Conservation (phyloP, 2,888 invertebrate species). For the Meteorus cinctellus region DNA sequence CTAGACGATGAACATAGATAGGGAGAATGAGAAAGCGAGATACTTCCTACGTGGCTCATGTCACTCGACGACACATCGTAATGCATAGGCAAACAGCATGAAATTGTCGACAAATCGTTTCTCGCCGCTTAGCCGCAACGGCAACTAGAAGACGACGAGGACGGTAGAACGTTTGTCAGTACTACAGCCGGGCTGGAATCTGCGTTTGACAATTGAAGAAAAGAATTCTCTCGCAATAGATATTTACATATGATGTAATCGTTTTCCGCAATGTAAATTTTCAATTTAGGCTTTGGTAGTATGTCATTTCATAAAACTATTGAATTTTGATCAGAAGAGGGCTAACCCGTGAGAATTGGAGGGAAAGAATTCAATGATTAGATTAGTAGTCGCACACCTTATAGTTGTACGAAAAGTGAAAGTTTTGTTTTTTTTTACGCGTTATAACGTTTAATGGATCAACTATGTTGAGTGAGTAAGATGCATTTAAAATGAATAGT, state of each 20-base stretch:
- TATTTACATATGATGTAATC: background rate
- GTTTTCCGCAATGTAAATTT: too few relatives aligned
- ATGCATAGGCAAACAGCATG: conserved; percentile 51
- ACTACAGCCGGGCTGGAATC: background rate
- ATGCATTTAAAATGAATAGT: background rate
- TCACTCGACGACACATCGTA: conserved; percentile 34
- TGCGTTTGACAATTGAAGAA: conserved; percentile 13
- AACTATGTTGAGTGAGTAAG: background rate
- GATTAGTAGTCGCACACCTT: too few relatives aligned
- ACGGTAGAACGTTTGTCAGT: background rate
- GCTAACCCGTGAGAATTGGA: too few relatives aligned
- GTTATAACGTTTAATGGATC: too few relatives aligned
- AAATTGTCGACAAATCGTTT: conserved; percentile 46
- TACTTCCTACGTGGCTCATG: background rate
- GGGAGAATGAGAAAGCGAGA: background rate
- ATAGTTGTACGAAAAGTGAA: too few relatives aligned
- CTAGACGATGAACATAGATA: background rate
- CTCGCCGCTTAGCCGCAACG: conserved; percentile 25
- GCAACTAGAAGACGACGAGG: background rate
- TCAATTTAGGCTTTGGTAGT: background rate
- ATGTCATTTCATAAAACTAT: background rate
- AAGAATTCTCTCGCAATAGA: background rate
- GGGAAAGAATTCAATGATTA: too few relatives aligned
- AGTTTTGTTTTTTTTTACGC: background rate
- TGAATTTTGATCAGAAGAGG: too few relatives aligned